These are phyloP conservation scores for Eucera pruinosa DNA, from an alignment of 2,888 invertebrate species.

Conservation along the genomic window DNA sequence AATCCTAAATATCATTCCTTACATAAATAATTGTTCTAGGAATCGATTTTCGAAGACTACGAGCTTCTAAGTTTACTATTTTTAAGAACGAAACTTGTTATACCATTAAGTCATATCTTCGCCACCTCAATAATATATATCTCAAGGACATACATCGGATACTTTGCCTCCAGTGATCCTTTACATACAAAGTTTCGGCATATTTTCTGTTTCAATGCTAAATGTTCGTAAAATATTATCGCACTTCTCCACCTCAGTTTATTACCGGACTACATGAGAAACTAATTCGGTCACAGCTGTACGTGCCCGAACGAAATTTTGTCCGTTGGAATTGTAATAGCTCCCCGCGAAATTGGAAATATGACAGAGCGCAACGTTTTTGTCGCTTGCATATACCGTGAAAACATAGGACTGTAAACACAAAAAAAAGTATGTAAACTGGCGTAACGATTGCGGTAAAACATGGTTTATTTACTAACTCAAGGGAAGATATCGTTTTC, in stretches of 20 bases:
- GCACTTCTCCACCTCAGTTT: constrained; percentile 14
- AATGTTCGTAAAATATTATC: neutral
- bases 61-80: no score
- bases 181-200: neutral
- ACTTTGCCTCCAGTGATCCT: no score
- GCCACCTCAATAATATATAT: no score
- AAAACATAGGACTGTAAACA: constrained; percentile 8
- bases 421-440: constrained; percentile 7
- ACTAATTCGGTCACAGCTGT: constrained; percentile 21
- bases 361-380: constrained; percentile 2
- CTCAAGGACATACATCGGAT: no score
- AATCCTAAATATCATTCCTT: no score
- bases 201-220: neutral
- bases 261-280: constrained; percentile 12
- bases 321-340: constrained; percentile 26
- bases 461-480: constrained; percentile 30
- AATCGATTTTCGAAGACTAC: no score
- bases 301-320: constrained; percentile 19
- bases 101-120: no score
- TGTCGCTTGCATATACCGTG: no score
- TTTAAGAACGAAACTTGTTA: no score
- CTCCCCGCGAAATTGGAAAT: constrained; percentile 33
- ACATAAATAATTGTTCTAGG: no score
- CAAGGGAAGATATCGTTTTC: constrained; percentile 31
- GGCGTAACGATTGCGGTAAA: neutral